phyloP scores from a whole-genome alignment of 2,113 vertebrate genomes.

The Lonchura striata region DNA sequence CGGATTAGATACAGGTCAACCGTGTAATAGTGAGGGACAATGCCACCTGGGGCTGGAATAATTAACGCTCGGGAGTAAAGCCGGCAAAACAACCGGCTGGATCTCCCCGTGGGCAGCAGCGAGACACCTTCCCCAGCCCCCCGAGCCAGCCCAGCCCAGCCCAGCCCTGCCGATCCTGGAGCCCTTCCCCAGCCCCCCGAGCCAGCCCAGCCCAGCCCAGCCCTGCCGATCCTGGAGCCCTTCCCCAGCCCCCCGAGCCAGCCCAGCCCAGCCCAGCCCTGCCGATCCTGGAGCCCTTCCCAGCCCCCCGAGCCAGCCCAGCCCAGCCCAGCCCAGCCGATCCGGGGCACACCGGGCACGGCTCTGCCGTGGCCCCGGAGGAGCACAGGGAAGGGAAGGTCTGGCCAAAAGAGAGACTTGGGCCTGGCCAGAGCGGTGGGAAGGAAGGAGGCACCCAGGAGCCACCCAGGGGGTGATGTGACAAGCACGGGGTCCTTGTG shows the following conservation, averaged over 20 bases:
- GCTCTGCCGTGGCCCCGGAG: rapidly evolving
- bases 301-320: neutral
- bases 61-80: conserved; percentile 40
- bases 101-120: neutral
- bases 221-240: neutral
- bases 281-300: neutral
- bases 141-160: neutral
- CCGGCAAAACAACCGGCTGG: neutral
- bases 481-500: neutral
- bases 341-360: neutral
- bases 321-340: neutral
- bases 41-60: conserved; percentile 63
- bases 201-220: neutral
- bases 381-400: neutral
- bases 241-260: neutral
- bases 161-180: neutral
- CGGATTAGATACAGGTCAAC: conserved; percentile 58
- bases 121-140: neutral
- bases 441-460: neutral
- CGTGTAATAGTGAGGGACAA: conserved; percentile 43
- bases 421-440: neutral
- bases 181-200: neutral
- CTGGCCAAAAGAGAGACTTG: neutral
- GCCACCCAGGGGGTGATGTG: neutral
- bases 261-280: neutral